phyloP scores from a whole-genome alignment of 2,888 invertebrate genomes.

The Saturnia japonica region DNA sequence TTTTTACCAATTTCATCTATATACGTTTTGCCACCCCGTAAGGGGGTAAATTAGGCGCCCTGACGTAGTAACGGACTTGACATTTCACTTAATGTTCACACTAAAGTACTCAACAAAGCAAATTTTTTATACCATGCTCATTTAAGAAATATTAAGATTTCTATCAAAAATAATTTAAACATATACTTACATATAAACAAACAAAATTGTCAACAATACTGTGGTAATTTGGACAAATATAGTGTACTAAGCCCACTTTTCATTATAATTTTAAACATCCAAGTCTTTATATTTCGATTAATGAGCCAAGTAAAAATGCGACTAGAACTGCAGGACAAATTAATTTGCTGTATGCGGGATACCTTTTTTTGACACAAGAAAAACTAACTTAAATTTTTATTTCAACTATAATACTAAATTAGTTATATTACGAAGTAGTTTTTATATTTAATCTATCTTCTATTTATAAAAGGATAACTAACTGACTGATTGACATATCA shows the following conservation, averaged over 20 bases:
- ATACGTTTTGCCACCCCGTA: conserved; percentile 31
- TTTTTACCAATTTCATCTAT: conserved; percentile 51
- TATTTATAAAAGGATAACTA: too few relatives aligned
- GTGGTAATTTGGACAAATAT: too few relatives aligned
- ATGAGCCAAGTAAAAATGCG: conserved; percentile 62
- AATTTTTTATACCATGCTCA: conserved; percentile 56
- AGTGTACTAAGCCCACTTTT: too few relatives aligned
- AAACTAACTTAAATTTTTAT: neutral
- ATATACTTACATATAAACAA: too few relatives aligned
- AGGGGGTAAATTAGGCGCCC: conserved; percentile 44
- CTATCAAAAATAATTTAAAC: too few relatives aligned
- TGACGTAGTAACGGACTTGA: conserved; percentile 40
- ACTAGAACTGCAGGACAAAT: conserved; percentile 44
- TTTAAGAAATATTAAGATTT: conserved; percentile 35
- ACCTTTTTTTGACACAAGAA: conserved; percentile 50
- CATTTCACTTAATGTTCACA: conserved; percentile 51
- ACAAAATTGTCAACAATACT: too few relatives aligned
- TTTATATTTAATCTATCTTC: too few relatives aligned
- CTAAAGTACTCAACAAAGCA: conserved; percentile 68
- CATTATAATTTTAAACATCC: neutral
- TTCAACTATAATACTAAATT: neutral
- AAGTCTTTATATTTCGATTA: conserved; percentile 30
- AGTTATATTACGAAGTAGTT: too few relatives aligned
- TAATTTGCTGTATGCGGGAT: conserved; percentile 35
- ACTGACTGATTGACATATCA: too few relatives aligned